Conservation (phyloP, 2,113 vertebrate species). For the Bathybates hornii region DNA sequence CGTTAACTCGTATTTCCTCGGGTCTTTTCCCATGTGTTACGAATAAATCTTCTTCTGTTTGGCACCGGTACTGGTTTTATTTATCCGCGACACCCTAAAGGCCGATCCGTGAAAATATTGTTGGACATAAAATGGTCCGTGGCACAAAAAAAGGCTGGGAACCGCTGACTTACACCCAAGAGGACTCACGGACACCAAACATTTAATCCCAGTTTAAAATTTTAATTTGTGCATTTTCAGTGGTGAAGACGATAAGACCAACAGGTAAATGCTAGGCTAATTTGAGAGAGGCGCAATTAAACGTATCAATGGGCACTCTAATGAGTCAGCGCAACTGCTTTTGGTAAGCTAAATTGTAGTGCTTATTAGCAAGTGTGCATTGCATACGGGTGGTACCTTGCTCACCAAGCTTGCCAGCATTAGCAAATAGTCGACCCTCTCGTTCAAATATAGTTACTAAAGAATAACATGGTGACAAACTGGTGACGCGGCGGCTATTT, state of each 20-base stretch:
- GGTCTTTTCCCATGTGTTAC: not conserved
- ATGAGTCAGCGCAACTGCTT: not conserved
- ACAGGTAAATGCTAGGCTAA: not conserved
- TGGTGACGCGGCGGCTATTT: not conserved
- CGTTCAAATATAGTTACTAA: not conserved
- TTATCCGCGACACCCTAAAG: not conserved
- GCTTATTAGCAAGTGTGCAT: not conserved
- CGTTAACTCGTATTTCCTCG: rapidly evolving
- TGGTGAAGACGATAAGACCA: rapidly evolving
- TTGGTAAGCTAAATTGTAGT: not conserved
- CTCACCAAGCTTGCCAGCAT: not conserved
- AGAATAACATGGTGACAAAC: not conserved
- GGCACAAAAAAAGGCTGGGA: not conserved
- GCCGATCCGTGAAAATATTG: not conserved
- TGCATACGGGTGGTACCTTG: not conserved
- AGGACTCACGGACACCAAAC: not conserved
- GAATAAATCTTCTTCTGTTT: not conserved
- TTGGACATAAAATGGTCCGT: not conserved
- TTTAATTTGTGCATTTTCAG: rapidly evolving
- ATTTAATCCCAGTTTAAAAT: not conserved
- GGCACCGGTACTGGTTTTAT: not conserved
- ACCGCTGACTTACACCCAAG: not conserved
- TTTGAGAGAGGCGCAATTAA: not conserved
- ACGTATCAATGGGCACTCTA: not conserved
- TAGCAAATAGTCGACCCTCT: not conserved